These are phyloP conservation scores for Jaculus jaculus DNA, from an alignment of 2,113 vertebrate species.

Conservation along the genomic window DNA sequence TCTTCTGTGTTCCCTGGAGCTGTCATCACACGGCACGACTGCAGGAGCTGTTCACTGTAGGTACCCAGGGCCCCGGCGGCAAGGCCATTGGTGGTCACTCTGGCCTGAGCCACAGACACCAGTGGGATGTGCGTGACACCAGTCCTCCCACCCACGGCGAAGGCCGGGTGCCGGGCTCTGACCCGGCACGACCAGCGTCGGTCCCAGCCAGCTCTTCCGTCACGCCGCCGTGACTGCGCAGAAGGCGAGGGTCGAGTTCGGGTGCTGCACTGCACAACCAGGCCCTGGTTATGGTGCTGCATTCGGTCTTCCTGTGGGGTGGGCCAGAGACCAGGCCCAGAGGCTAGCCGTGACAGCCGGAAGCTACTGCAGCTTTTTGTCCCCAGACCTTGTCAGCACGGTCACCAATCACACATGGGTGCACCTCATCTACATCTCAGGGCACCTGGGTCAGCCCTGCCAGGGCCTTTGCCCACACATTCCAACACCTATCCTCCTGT, in stretches of 20 bases:
- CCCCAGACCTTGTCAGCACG: no score
- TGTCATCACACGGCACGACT: not conserved
- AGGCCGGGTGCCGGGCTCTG: not conserved
- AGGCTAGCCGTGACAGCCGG: no score
- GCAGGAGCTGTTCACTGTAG: no score
- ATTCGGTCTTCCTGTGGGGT: not conserved
- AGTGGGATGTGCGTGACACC: not conserved
- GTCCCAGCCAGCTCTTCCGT: not conserved
- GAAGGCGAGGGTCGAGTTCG: not conserved
- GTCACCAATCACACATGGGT: no score
- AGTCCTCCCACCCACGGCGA: rapidly evolving
- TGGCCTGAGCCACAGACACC: not conserved
- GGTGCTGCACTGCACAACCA: not conserved
- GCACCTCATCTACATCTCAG: no score
- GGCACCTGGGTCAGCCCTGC: no score
- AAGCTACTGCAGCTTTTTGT: no score
- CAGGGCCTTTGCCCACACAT: no score
- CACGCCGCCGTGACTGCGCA: not conserved
- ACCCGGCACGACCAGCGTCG: not conserved
- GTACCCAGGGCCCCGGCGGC: not conserved
- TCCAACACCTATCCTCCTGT: no score
- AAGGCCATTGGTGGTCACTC: not conserved
- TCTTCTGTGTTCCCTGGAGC: not conserved
- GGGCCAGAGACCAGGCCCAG: no score
- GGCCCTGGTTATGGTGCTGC: no score